Base-by-base conservation (phyloP, 2,888 invertebrate species). In the Agriotes lineatus region DNA sequence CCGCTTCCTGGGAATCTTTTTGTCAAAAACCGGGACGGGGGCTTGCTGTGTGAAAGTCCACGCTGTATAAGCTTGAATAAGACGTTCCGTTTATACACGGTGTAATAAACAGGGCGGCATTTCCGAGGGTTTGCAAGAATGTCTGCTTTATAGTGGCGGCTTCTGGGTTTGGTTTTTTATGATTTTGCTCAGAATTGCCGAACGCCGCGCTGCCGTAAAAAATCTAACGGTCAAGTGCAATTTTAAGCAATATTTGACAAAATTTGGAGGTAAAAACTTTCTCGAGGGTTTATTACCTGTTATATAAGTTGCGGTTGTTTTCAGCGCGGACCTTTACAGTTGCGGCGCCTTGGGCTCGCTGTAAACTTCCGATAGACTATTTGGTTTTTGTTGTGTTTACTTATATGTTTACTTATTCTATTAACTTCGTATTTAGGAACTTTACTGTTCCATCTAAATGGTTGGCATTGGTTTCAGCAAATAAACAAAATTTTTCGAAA, bases 1-100 rank as follows among this genome's bases (percentile, higher is more conserved):
- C 30, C 50, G 37, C 22, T 57, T 63, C 69, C 50, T 66, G 71
- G 71, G 69, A 71, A 71, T 69, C 66, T 62, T n/a, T n/a, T 61
- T 66, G 69, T 69, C 54, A 52, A 14, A 57, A 65, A 65, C 65
- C 56, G 39, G 3, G 16, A 44, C 37, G 44, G 54, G 61, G 37
- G 37, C 42, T 35, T 25, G 25, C 18, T 58, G 63, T 68, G 68
- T 59, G 68, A 68, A 68, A 69, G 52, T 69, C 48, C 35, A 48
- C 62, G 56, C 52, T 25, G 37, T 25, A 50, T 25, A 57, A 25
- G 14, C 19, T 39, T 52, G 60, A 67, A 57, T 62, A 66, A 59
- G 61, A 62, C 25, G 44, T 63, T 54, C 18, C 20, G 16, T 54
- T 60, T 62, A 62, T 37, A 42, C 19, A 56, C 56, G 63, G 44